Evolutionary conservation across 1,140 invertebrate species (phyloP), one percentile per base, ranked within the genome.

Genomic region (Vanessa tameamea): DNA sequence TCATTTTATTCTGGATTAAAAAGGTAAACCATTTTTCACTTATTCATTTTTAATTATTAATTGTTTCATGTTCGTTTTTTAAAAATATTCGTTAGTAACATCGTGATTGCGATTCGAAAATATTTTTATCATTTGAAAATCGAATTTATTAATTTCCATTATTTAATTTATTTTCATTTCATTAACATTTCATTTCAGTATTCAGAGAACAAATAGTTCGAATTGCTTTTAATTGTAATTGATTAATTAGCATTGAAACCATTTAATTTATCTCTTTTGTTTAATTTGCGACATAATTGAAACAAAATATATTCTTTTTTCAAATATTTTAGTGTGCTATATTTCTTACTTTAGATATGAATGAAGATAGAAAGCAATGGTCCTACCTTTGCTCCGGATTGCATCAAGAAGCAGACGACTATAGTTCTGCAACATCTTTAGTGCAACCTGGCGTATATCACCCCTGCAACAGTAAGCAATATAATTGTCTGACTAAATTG

Each of bases 361-460:
- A 55, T 26, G 48, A 51, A 47, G 47, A 64, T 16, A 57, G 53
- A n/a, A 64, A 57, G 16, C 15, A 65, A 23, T 77, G 75, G 48
- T 6, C 47, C 20, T 15, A 55, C 15, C 47, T 48, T 53, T 77
- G 68, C 16, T 70, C 61, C 1, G 71, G 63, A 37, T 26, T 53
- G 14, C 48, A 47, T 57, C 57, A 9, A 47, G 63, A 63, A 43
- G 63, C 73, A 12, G 26, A 50, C 20, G 31, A 67, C n/a, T 63
- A 13, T 50, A 59, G 23, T 64, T 53, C 47, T 31, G 31, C 16
- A 5, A 15, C 31, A 20, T 57, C 59, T 20, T 55, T 77, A 53
- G 75, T 89, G 47, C 79, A 76, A 73, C 85, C 87, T 31, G 87
- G 87, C 9, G 76, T 84, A 61, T 89, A 89, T 69, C 78, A 80